These are phyloP conservation scores for Drosophila tsacasi DNA, from an alignment of 1,140 invertebrate genomes.

Conservation along the genomic window DNA sequence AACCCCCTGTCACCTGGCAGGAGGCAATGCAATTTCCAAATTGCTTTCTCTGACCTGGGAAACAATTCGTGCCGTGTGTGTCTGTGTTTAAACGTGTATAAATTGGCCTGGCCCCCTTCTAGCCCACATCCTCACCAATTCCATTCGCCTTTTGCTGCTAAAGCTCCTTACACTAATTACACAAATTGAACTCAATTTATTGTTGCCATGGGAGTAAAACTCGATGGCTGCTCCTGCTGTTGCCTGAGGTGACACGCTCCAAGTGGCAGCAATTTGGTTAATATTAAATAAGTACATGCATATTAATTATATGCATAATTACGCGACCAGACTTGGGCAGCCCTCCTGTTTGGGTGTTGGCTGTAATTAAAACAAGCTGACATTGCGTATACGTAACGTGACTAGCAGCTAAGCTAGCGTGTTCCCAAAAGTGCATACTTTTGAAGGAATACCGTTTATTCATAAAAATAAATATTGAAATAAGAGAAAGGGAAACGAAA, in stretches of 20 bases:
- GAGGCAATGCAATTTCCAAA: conserved; percentile 46
- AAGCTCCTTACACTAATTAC: conserved; percentile 76
- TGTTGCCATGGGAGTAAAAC: conserved; percentile 36
- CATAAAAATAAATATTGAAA: neutral
- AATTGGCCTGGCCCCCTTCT: conserved; percentile 17
- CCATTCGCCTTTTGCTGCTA: conserved; percentile 18
- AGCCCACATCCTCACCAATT: neutral
- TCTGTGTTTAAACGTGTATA: conserved; percentile 32
- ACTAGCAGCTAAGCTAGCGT: conserved; percentile 30
- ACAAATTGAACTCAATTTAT: conserved; percentile 78
- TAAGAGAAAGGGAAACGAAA: neutral
- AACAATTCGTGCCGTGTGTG: conserved; percentile 36
- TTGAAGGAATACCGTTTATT: neutral
- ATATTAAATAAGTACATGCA: conserved; percentile 78
- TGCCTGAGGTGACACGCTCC: conserved; percentile 39
- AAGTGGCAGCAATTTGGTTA: conserved; percentile 76
- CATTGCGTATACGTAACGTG: conserved; percentile 71
- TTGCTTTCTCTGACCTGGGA: conserved; percentile 39
- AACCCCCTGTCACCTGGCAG: neutral
- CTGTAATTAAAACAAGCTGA: conserved; percentile 67
- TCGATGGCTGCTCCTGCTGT: conserved; percentile 14
- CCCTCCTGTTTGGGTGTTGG: conserved; percentile 28
- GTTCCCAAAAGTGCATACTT: conserved; percentile 20
- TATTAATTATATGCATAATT: conserved; percentile 83
- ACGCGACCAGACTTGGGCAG: conserved; percentile 50